Evolutionary conservation across 2,797 vertebrate genomes (phyloP).

Genomic region (Phoeniculus purpureus): DNA sequence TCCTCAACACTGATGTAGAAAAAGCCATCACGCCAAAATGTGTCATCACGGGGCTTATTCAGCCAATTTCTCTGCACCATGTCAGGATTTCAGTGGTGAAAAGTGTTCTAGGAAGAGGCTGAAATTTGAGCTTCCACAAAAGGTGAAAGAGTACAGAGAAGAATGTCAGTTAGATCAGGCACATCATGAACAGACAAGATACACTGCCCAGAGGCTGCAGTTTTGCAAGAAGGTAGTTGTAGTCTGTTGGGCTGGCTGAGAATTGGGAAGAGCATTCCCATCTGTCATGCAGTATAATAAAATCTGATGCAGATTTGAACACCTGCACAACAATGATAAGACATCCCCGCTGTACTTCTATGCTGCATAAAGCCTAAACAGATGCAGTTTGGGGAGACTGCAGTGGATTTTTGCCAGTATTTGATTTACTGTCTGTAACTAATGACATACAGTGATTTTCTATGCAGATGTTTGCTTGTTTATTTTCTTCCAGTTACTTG

Average conservation of each 20-base stretch:
- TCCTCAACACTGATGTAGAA: neutral
- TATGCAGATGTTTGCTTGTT: neutral
- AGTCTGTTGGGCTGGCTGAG: neutral
- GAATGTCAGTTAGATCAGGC: neutral
- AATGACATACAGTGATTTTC: neutral
- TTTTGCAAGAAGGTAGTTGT: neutral
- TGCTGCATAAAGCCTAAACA: neutral
- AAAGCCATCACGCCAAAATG: neutral
- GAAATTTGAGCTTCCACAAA: neutral
- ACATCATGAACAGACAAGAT: constrained; percentile 19
- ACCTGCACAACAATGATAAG: constrained; percentile 38
- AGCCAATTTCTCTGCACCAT: neutral
- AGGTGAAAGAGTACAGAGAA: neutral
- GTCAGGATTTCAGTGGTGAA: neutral
- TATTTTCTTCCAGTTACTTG: constrained; percentile 2
- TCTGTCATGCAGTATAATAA: constrained; percentile 27
- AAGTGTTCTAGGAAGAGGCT: neutral
- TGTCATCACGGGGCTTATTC: neutral
- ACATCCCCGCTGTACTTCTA: neutral
- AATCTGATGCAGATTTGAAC: constrained; percentile 39
- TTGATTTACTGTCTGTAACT: constrained; percentile 27
- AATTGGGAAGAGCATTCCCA: neutral
- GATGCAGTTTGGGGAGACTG: neutral
- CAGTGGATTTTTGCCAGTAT: neutral
- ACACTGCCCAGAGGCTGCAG: neutral